A percentile compares a stretch with the other conserved stretches of the same genome.
These are phyloP conservation scores for Sarcophaga rosellei DNA, from an alignment of 2,888 invertebrate genomes.

Conservation along the genomic window DNA sequence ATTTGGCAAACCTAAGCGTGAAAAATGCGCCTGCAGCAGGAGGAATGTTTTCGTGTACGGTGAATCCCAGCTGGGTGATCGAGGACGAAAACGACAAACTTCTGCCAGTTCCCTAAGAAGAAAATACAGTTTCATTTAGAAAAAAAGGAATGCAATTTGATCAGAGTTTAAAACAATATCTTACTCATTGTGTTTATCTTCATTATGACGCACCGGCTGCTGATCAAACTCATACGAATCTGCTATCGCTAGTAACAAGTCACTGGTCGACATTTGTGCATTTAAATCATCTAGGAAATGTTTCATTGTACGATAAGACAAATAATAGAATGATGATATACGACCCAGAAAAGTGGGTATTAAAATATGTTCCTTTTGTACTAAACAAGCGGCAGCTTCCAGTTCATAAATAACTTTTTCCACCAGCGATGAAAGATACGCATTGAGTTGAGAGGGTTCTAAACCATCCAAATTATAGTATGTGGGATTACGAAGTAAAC, in stretches of 20 bases:
- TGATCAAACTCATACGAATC: constrained; percentile 95
- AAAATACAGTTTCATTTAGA: background rate
- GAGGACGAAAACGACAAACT: constrained; percentile 87
- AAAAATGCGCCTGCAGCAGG: constrained; percentile 96
- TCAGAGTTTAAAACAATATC: constrained; percentile 65
- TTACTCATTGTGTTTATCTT: constrained; percentile 95
- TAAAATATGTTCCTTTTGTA: constrained; percentile 84
- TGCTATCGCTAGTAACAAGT: constrained; percentile 89
- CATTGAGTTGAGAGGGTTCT: constrained; percentile 86
- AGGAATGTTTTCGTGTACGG: constrained; percentile 97
- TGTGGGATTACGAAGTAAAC: constrained; percentile 94
- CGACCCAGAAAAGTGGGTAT: constrained; percentile 91
- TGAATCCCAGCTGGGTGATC: constrained; percentile 90
- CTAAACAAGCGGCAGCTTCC: constrained; percentile 88
- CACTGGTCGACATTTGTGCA: constrained; percentile 85
- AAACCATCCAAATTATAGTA: constrained; percentile 91
- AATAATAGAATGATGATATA: constrained; percentile 98
- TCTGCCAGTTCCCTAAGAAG: constrained; percentile 89
- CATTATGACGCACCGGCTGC: constrained; percentile 98
- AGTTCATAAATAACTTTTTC: constrained; percentile 89
- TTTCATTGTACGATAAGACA: constrained; percentile 94
- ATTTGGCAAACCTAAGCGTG: constrained; percentile 90
- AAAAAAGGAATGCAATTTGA: background rate
- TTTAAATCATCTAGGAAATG: constrained; percentile 88
- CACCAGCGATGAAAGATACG: constrained; percentile 90